Base-by-base conservation (phyloP, 2,797 vertebrate genomes). In the Aotus griseimembra region DNA sequence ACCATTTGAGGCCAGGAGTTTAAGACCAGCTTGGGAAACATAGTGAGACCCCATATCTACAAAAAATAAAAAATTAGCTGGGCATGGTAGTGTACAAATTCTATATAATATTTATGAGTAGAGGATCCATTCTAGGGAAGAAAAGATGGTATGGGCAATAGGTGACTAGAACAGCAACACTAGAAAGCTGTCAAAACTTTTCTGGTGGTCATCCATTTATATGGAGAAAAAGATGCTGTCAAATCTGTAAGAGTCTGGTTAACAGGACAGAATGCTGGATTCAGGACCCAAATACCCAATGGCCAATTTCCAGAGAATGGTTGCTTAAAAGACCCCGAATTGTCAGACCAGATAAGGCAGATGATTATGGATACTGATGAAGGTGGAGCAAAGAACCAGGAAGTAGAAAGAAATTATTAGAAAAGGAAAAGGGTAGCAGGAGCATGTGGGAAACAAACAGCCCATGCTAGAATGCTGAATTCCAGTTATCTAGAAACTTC, bases 111-210 rank as follows among this genome's bases (percentile, higher is more conserved):
- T 7, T 93, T 33, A 72, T 33, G 33, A n/a, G 72, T 79, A 77
- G 20, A 75, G 28, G 48, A 81, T 81, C 67, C 41, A 79, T 17
- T 10, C n/a, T 61, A 94, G 86, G 50, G 50, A 57, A 96, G 50
- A 48, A 76, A 88, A 80, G 39, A 67, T 73, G 33, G 58, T 73
- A 91, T 11, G 2, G 36, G 72, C 36, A 92, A 26, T 20, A 75
- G 30, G 20, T 80, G 48, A 94, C 20, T 55, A 55, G 52, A 55
- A 55, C 22, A 48, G 10, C 61, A 73, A 83, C 28, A 87, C 55
- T 92, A 67, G 44, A 88, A 93, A 93, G 64, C 48, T 80, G 58
- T 76, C 30, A 80, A 75, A 81, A 28, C 28, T 72, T 94, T 93
- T 75, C 80, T 93, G 7, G 48, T n/a, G 10, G 57, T 87, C 30